Conservation (phyloP, 2,113 vertebrate genomes). For the Psophia crepitans region DNA sequence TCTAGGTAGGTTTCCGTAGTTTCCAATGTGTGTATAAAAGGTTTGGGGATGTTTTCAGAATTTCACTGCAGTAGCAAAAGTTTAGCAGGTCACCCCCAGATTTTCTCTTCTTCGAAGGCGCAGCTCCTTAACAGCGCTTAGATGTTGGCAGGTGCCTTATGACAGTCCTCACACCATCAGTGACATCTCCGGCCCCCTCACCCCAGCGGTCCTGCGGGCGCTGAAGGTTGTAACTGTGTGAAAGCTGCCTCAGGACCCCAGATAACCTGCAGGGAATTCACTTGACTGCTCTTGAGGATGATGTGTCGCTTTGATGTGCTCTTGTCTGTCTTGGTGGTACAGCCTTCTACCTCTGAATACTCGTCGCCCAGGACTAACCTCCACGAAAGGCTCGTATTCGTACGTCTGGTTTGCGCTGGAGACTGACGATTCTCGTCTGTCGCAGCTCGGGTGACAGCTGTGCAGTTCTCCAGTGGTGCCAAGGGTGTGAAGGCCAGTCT, state of each 20-base stretch:
- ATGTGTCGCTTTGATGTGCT: background rate
- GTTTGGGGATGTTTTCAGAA: background rate
- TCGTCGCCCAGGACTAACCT: background rate
- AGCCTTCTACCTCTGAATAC: background rate
- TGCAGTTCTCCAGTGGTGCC: background rate
- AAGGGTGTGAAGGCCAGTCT: background rate
- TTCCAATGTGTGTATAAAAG: background rate
- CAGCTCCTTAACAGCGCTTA: background rate
- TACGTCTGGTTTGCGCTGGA: background rate
- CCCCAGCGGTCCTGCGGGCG: fast-evolving
- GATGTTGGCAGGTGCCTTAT: background rate
- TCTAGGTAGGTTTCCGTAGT: background rate
- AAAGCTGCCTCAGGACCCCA: background rate
- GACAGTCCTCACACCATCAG: background rate
- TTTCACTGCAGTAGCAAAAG: background rate
- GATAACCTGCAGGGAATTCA: background rate
- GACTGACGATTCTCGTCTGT: background rate
- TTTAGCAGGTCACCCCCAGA: background rate
- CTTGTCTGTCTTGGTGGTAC: no score
- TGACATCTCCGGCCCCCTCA: fast-evolving
- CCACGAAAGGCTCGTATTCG: fast-evolving
- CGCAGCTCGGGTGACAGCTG: background rate
- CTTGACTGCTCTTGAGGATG: background rate
- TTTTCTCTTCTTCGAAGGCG: background rate
- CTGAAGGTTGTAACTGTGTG: background rate